Evolutionary conservation across 2,888 invertebrate genomes (phyloP), one percentile per base, ranked within the genome.

Genomic region (Phoenoteleia sp.): DNA sequence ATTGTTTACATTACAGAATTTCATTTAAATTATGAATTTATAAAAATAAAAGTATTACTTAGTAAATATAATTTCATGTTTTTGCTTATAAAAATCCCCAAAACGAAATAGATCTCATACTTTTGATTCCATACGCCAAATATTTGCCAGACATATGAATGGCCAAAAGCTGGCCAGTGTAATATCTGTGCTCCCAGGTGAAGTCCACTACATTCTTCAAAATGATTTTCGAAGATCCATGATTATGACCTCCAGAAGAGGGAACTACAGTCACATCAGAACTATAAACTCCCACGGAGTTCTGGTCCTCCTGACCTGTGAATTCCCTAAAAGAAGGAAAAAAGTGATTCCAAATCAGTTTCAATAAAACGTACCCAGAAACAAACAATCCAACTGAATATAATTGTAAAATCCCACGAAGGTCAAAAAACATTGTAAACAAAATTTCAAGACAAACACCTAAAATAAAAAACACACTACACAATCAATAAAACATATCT

Each of bases 121-220:
- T 97, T 96, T 97, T 98, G 85, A 99, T 96, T 81, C 97, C 97
- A 94, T 99, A 99, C 0, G 99, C 99, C 87, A 98, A 95, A 93
- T 97, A 97, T 91, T 97, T 96, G 72, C 98, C 97, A 91, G 96
- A 96, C 90, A 97, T 96, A 93, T 99, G 98, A 47, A 98, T 96
- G 9, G 98, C 98, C 45, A 99, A 95, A 80, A 99, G 94, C 92
- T 98, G 97, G 0, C 99, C 99, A 0, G 96, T 95, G 90, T 98
- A 98, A 92, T 97, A 97, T 89, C 97, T 96, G 54, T 97, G 95
- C 92, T 99, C 99, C 99, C 99, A 99, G 87, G 97, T 97, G 93
- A 97, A 99, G 91, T 98, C 98, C 21, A 98, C 98, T 58, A 98
- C 95, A 93, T 97, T 98, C 91, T 97, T 97, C 52, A 98, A 95